These are phyloP conservation scores for Kryptopterus vitreolus DNA, from an alignment of 2,797 vertebrate genomes.

Conservation along the genomic window DNA sequence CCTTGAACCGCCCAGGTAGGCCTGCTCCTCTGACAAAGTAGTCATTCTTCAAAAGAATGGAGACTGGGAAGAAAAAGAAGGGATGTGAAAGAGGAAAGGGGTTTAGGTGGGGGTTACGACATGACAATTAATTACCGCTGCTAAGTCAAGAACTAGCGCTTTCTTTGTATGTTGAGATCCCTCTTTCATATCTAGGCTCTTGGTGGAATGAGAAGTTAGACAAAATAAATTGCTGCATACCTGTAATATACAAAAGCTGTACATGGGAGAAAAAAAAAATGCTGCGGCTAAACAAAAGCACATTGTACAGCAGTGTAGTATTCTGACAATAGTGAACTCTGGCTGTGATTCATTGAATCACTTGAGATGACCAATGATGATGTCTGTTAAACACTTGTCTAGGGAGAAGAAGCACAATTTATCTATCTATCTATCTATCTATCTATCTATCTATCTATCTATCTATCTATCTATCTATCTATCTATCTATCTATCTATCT, in stretches of 20 bases:
- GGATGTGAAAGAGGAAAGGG: not conserved
- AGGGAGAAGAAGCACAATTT: not conserved
- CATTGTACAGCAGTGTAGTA: not conserved
- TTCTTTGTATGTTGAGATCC: not conserved
- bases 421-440: not conserved
- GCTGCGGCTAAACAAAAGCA: not conserved
- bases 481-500: too few relatives aligned
- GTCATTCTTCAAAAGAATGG: conserved; percentile 92
- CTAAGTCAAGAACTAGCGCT: not conserved
- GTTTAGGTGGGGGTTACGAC: too few relatives aligned
- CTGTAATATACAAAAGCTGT: too few relatives aligned
- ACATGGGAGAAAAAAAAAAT: too few relatives aligned
- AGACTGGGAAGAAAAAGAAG: conserved; percentile 75
- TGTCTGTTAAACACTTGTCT: not conserved
- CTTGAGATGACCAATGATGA: not conserved
- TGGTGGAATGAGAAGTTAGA: not conserved
- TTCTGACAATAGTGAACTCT: not conserved
- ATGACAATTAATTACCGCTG: conserved; percentile 28
- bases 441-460: too few relatives aligned
- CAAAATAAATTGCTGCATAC: too few relatives aligned
- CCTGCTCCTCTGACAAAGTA: conserved; percentile 93
- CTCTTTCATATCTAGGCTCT: not conserved
- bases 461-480: too few relatives aligned
- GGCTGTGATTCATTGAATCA: not conserved
- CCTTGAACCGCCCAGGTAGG: conserved; percentile 93